phyloP scores from a whole-genome alignment of 2,113 vertebrate genomes.

The Anarrhichthys ocellatus region DNA sequence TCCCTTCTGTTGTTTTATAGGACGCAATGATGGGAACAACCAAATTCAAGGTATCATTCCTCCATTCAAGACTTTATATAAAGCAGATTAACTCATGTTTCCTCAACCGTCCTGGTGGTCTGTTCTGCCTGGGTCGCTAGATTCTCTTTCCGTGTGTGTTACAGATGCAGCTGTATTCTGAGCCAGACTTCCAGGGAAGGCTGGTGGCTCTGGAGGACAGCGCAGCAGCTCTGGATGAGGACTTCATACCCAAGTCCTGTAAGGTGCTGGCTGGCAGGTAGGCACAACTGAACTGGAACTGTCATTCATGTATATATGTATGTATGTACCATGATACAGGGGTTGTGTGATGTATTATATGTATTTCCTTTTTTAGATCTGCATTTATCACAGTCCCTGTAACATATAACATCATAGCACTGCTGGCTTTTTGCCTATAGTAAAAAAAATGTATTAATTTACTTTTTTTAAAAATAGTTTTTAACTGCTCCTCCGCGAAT shows the following conservation, averaged over 20 bases:
- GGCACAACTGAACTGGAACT: slow-evolving; percentile 37
- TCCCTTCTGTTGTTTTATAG: slow-evolving; percentile 56
- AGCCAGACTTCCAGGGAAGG: slow-evolving; percentile 88
- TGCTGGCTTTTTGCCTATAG: no score
- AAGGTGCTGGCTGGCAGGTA: slow-evolving; percentile 92
- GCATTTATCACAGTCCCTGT: no score
- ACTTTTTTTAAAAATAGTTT: no score
- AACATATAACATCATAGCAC: no score
- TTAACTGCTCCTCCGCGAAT: no score
- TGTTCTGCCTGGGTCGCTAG: neutral
- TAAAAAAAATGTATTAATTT: no score
- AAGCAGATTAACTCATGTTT: neutral
- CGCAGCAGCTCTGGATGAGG: slow-evolving; percentile 82
- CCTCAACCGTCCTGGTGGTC: neutral
- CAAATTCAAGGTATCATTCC: slow-evolving; percentile 77
- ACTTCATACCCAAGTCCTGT: slow-evolving; percentile 89
- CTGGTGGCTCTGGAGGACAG: slow-evolving; percentile 86
- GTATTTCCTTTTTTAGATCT: no score
- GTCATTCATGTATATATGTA: no score
- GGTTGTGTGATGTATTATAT: no score
- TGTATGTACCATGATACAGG: no score
- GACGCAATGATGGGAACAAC: slow-evolving; percentile 62
- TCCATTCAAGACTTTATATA: neutral
- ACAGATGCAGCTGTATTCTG: slow-evolving; percentile 93
- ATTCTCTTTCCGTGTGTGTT: slow-evolving; percentile 47